Evolutionary conservation across 37 sponge, comb jelly and placozoan species (phyloP).

Genomic region (Oopsacas minuta): DNA sequence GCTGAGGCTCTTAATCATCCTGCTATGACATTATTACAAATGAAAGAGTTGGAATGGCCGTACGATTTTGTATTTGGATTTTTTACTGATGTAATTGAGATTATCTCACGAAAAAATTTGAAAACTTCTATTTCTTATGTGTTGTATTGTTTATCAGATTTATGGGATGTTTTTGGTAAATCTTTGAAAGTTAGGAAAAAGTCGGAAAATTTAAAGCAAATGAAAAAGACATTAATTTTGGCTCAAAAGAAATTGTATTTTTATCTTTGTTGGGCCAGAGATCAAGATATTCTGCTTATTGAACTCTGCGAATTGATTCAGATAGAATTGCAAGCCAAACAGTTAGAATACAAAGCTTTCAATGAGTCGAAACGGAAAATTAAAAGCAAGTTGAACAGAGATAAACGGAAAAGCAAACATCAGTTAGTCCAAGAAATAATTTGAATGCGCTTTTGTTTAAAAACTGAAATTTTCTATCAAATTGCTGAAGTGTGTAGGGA

Average conservation of each 20-base stretch:
- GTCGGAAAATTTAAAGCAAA: not conserved
- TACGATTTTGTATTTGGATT: not conserved
- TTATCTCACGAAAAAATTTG: not conserved
- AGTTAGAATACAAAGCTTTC: not conserved
- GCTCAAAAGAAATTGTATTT: constrained; percentile 13
- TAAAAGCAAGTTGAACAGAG: not conserved
- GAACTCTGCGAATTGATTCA: not conserved
- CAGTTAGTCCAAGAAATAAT: not conserved
- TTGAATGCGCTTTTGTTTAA: not conserved
- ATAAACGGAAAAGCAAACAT: not conserved
- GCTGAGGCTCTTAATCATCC: not conserved
- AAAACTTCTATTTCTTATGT: not conserved
- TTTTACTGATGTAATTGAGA: not conserved
- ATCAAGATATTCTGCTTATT: not conserved
- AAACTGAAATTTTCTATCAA: no score
- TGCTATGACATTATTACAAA: not conserved
- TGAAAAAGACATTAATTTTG: not conserved
- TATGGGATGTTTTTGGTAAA: not conserved
- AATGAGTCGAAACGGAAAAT: not conserved
- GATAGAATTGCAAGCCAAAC: not conserved
- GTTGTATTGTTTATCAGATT: constrained; percentile 2
- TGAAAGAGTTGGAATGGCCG: not conserved
- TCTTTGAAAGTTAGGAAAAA: not conserved
- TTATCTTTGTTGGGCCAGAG: not conserved
- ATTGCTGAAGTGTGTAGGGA: no score